Evolutionary conservation across 1,140 invertebrate species (phyloP).

Genomic region (Sipha flava): DNA sequence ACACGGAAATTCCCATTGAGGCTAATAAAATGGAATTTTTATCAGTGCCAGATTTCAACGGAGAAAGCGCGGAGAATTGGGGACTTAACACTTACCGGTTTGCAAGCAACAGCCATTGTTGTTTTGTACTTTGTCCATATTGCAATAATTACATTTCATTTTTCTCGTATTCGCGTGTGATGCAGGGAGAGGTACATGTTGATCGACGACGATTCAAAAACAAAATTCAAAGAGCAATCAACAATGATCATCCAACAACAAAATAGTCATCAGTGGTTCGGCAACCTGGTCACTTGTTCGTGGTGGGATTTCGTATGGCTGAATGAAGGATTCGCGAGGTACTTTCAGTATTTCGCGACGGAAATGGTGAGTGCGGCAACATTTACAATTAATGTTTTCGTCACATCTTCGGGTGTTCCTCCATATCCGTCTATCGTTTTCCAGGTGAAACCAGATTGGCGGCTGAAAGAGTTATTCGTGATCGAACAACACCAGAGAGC

Average conservation of each 20-base stretch:
- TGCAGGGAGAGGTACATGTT: conserved; percentile 12
- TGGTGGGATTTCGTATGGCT: conserved; percentile 50
- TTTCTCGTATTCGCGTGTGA: not conserved
- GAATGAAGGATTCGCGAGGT: conserved; percentile 51
- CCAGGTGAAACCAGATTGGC: conserved; percentile 42
- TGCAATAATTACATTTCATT: too few species aligned
- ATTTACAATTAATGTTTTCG: not conserved
- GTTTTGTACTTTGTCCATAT: not conserved
- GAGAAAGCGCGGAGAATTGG: conserved; percentile 82
- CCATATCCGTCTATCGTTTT: not conserved
- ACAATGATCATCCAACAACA: conserved; percentile 49
- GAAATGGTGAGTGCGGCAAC: conserved; percentile 28
- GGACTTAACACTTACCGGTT: conserved; percentile 53
- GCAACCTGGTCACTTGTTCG: conserved; percentile 45
- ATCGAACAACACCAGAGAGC: conserved; percentile 45
- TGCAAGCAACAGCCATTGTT: not conserved
- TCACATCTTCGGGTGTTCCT: too few species aligned
- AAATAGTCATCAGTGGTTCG: conserved; percentile 49
- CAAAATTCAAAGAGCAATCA: conserved; percentile 38
- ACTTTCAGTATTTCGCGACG: conserved; percentile 39
- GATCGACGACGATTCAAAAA: not conserved
- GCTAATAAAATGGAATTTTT: conserved; percentile 53
- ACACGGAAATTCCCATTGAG: conserved; percentile 33
- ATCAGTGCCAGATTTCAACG: conserved; percentile 64
- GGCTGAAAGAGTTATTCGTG: conserved; percentile 45